phyloP scores from a whole-genome alignment of 2,888 invertebrate genomes.

The Hofmannophila pseudospretella region DNA sequence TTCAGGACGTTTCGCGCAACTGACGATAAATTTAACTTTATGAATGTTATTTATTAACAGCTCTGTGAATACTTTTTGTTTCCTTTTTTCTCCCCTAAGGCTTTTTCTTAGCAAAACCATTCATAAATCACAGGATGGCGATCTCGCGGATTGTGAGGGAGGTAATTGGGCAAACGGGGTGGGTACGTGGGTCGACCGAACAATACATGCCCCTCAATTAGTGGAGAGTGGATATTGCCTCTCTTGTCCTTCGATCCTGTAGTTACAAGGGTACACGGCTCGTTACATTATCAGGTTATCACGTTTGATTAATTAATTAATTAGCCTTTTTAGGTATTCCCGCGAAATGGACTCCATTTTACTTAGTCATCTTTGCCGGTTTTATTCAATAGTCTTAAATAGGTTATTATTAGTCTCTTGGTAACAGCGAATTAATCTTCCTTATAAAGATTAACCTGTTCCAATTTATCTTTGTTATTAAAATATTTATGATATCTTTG shows the following conservation, averaged over 20 bases:
- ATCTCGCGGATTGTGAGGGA: constrained; percentile 14
- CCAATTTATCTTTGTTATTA: no score
- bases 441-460: no score
- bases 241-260: neutral
- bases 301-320: neutral
- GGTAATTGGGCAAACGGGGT: constrained; percentile 13
- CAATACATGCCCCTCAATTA: constrained; percentile 18
- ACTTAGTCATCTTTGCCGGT: no score
- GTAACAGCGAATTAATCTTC: no score
- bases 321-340: neutral
- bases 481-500: no score
- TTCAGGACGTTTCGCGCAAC: no score
- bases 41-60: constrained; percentile 12
- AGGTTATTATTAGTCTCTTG: no score
- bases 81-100: constrained; percentile 14
- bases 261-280: neutral
- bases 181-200: constrained; percentile 9
- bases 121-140: constrained; percentile 20
- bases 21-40: constrained; percentile 9
- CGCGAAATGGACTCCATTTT: no score
- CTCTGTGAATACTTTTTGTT: constrained; percentile 12
- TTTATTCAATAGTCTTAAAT: no score
- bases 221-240: constrained; percentile 9
- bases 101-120: constrained; percentile 19
- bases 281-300: constrained; percentile 3